These are phyloP conservation scores for Doryteuthis pealeii DNA, from an alignment of 1,140 invertebrate species.

Conservation along the genomic window DNA sequence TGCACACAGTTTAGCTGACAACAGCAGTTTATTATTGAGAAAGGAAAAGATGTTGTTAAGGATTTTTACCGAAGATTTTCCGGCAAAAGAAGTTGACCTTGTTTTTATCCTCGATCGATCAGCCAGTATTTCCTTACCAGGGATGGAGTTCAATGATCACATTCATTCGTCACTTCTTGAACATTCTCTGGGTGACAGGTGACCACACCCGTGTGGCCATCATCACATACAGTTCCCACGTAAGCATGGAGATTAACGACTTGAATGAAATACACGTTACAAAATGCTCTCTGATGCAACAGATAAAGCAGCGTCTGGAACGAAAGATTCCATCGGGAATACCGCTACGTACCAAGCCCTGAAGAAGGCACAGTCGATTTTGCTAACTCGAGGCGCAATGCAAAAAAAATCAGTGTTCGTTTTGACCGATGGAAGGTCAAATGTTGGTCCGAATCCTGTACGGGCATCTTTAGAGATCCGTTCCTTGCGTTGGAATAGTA, in stretches of 20 bases:
- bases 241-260: constrained; percentile 34
- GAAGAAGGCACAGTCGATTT: constrained; percentile 20
- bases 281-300: constrained; percentile 33
- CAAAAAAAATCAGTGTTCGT: constrained; percentile 41
- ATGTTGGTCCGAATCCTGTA: constrained; percentile 38
- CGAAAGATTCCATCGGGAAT: constrained; percentile 32
- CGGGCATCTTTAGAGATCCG: constrained; percentile 39
- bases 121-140: constrained; percentile 23
- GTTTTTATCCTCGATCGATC: constrained; percentile 43
- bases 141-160: constrained; percentile 34
- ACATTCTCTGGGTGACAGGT: constrained; percentile 36
- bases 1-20: no score
- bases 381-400: constrained; percentile 23
- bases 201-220: constrained; percentile 39
- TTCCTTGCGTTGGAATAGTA: constrained; percentile 33
- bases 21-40: neutral
- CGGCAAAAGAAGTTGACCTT: constrained; percentile 32
- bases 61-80: constrained; percentile 27
- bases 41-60: constrained; percentile 23
- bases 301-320: constrained; percentile 22
- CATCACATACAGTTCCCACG: constrained; percentile 33
- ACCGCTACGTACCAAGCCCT: constrained; percentile 37
- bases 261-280: constrained; percentile 24
- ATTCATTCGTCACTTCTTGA: constrained; percentile 33
- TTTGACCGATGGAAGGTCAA: constrained; percentile 40